Conservation (phyloP, 2,888 invertebrate genomes). For the Zygogramma bicolorata region DNA sequence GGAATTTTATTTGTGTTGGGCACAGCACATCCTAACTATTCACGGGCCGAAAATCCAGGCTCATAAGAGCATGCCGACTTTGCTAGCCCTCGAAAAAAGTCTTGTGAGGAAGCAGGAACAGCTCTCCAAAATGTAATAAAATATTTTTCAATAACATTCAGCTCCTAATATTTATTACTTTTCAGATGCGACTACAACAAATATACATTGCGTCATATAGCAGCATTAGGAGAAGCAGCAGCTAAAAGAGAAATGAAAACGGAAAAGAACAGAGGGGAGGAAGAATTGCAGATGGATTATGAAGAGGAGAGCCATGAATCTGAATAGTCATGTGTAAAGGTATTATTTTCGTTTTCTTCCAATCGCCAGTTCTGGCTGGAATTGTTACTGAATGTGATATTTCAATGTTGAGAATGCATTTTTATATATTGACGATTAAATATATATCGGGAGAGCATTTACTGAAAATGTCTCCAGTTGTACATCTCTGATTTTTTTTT, state of each 20-base stretch:
- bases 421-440: no score
- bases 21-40: conserved; percentile 74
- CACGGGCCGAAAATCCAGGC: conserved; percentile 72
- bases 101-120: conserved; percentile 84
- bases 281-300: conserved; percentile 5
- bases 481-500: no score
- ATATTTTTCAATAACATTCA: background rate
- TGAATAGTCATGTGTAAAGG: background rate
- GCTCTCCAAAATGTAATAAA: conserved; percentile 85
- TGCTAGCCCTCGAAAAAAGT: conserved; percentile 83
- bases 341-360: background rate
- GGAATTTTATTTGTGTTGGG: conserved; percentile 91
- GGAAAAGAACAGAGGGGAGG: conserved; percentile 31
- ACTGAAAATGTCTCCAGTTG: no score
- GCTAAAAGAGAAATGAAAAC: conserved; percentile 58
- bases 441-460: no score
- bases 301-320: conserved; percentile 8
- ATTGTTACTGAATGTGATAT: background rate
- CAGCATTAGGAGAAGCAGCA: conserved; percentile 66
- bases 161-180: conserved; percentile 48
- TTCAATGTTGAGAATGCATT: background rate
- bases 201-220: conserved; percentile 81
- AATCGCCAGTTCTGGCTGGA: background rate
- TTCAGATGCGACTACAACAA: conserved; percentile 91
- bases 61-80: conserved; percentile 73